phyloP scores from a whole-genome alignment of 2,888 invertebrate species.

The Coremacera marginata region DNA sequence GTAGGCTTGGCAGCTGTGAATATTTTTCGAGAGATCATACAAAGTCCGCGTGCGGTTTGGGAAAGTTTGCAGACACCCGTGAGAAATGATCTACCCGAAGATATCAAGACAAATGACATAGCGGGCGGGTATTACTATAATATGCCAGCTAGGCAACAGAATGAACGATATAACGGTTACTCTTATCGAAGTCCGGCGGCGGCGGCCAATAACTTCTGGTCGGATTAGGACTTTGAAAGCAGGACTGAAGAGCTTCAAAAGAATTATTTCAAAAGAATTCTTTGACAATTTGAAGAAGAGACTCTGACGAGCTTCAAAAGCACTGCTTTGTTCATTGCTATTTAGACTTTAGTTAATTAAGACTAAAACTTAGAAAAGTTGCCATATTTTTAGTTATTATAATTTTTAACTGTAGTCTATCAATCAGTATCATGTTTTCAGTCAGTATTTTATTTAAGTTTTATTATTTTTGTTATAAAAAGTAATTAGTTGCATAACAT shows the following conservation, averaged over 20 bases:
- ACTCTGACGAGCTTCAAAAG: too few relatives aligned
- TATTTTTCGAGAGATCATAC: conserved; percentile 63
- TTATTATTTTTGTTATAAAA: neutral
- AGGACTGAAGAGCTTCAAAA: too few relatives aligned
- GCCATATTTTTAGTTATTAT: neutral
- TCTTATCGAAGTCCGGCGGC: conserved; percentile 6
- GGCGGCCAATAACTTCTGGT: conserved; percentile 44
- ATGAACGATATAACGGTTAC: neutral
- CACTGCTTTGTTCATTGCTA: too few relatives aligned
- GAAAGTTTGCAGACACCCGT: conserved; percentile 56
- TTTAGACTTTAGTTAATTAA: too few relatives aligned
- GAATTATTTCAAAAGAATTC: too few relatives aligned
- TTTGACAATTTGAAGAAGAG: too few relatives aligned
- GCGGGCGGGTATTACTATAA: conserved; percentile 24
- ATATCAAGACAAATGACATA: conserved; percentile 12
- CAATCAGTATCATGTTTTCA: neutral
- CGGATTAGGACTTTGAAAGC: neutral
- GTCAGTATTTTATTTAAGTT: neutral
- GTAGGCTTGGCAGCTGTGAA: conserved; percentile 65
- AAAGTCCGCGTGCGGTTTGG: conserved; percentile 56
- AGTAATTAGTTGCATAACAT: too few relatives aligned
- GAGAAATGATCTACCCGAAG: conserved; percentile 51
- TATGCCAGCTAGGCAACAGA: conserved; percentile 16
- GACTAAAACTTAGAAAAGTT: neutral
- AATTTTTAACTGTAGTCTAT: neutral